A percentile compares a stretch with the other conserved stretches of the same genome.
Conservation (phyloP, 2,113 vertebrate species). For the Macroglossus sobrinus region DNA sequence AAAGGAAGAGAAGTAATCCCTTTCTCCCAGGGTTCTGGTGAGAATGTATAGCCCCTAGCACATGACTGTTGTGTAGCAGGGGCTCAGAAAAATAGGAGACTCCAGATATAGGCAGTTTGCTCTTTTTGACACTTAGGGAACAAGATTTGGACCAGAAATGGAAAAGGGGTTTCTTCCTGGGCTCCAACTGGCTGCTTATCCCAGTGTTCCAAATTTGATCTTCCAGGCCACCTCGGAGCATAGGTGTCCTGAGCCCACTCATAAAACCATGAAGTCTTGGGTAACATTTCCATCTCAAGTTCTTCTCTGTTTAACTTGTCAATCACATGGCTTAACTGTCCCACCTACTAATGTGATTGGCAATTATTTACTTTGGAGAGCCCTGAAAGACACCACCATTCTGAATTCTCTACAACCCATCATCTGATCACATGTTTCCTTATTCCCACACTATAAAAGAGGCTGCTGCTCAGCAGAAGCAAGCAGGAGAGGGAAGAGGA, state of each 20-base stretch:
- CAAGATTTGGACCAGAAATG: background rate
- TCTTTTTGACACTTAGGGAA: background rate
- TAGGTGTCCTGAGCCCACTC: background rate
- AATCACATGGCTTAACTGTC: slow-evolving; percentile 9
- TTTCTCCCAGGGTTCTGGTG: background rate
- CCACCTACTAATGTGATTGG: slow-evolving; percentile 38
- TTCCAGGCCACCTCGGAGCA: background rate
- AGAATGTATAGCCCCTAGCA: background rate
- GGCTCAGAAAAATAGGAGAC: background rate
- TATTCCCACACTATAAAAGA: slow-evolving; percentile 58
- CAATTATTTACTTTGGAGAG: slow-evolving; percentile 73
- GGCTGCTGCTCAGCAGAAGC: background rate
- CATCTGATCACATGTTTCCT: slow-evolving; percentile 23
- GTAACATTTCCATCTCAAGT: slow-evolving; percentile 60
- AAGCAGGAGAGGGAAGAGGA: background rate
- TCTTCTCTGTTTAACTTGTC: slow-evolving; percentile 63
- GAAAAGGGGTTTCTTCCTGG: background rate
- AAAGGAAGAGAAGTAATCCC: background rate
- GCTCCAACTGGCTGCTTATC: background rate
- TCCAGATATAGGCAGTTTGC: background rate
- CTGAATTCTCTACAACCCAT: slow-evolving; percentile 44
- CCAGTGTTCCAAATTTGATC: background rate
- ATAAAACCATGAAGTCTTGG: slow-evolving; percentile 58
- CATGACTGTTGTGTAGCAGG: background rate
- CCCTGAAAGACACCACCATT: slow-evolving; percentile 34